Evolutionary conservation across 1,140 invertebrate species (phyloP).

Genomic region (Orchesella cincta): DNA sequence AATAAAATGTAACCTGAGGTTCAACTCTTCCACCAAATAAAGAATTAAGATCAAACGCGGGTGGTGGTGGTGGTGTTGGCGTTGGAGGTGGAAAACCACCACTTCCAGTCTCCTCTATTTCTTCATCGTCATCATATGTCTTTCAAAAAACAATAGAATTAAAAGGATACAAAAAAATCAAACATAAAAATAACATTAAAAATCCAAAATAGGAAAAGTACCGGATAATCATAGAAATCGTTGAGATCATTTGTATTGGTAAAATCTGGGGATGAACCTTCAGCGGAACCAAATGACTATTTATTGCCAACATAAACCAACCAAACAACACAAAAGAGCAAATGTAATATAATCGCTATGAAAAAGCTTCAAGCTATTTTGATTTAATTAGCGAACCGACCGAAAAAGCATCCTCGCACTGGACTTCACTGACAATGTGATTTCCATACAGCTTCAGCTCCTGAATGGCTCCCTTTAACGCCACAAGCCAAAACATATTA

Average conservation of each 20-base stretch:
- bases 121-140: slow-evolving; percentile 59
- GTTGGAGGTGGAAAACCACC: slow-evolving; percentile 64
- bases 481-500: slow-evolving; percentile 52
- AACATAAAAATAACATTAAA: slow-evolving; percentile 37
- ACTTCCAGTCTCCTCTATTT: slow-evolving; percentile 62
- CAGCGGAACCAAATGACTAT: background rate
- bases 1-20: too few relatives aligned
- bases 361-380: background rate
- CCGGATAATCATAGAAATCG: slow-evolving; percentile 29
- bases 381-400: slow-evolving; percentile 51
- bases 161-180: slow-evolving; percentile 53
- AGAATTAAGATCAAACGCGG: too few relatives aligned
- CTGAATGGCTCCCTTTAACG: slow-evolving; percentile 72
- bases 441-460: slow-evolving; percentile 71
- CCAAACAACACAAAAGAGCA: background rate
- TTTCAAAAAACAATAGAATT: background rate
- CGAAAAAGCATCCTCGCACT: slow-evolving; percentile 62
- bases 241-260: background rate
- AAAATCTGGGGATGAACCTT: background rate
- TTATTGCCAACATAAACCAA: background rate
- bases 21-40: too few relatives aligned
- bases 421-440: slow-evolving; percentile 66
- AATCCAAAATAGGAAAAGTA: background rate
- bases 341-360: background rate
- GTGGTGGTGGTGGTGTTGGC: slow-evolving; percentile 67